A percentile compares a stretch with the other conserved stretches of the same genome.
phyloP scores from a whole-genome alignment of 2,113 vertebrate species.

The Entomyzon cyanotis region DNA sequence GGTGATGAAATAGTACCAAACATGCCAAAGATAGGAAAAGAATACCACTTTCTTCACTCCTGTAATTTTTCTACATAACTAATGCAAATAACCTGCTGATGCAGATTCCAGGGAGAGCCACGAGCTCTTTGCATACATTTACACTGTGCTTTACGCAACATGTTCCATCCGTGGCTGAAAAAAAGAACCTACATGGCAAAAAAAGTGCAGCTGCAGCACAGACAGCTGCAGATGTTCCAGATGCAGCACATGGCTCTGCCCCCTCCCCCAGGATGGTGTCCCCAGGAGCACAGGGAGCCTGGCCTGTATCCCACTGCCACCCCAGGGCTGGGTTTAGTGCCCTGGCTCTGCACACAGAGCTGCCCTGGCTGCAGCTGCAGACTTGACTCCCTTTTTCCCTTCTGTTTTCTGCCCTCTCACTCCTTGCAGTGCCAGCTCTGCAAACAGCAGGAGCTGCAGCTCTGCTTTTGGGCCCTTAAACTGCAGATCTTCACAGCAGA shows the following conservation, averaged over 20 bases:
- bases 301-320: accelerated
- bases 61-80: not conserved
- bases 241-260: not conserved
- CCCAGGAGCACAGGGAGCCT: not conserved
- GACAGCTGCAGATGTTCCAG: not conserved
- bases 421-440: not conserved
- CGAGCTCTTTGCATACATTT: not conserved
- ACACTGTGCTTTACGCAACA: not conserved
- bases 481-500: not conserved
- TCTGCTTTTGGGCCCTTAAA: not conserved
- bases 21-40: not conserved
- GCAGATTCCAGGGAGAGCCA: not conserved
- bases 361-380: not conserved
- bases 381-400: not conserved
- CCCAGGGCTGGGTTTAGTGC: not conserved
- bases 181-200: not conserved
- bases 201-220: not conserved
- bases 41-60: not conserved
- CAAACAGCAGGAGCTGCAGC: not conserved
- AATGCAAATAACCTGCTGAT: not conserved
- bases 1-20: not conserved
- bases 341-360: not conserved
- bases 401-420: not conserved
- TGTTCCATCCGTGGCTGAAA: not conserved
- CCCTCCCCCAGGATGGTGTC: not conserved